phyloP scores from a whole-genome alignment of 2,113 vertebrate genomes.

The Myotis brandtii region DNA sequence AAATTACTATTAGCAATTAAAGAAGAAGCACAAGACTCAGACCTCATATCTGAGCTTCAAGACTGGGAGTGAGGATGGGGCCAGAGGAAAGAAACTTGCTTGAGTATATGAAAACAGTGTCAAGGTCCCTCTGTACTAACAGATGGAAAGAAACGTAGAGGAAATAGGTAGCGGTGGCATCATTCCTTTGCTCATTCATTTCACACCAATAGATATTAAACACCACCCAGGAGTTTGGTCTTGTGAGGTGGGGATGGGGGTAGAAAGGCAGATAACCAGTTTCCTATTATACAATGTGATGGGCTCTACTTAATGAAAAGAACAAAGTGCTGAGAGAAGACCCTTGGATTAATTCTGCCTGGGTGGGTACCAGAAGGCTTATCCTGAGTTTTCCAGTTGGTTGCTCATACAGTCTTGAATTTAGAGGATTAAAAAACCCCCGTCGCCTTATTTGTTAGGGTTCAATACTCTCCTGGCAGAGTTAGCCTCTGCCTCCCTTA shows the following conservation, averaged over 20 bases:
- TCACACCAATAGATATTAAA: neutral
- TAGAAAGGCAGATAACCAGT: neutral
- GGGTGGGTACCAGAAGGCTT: slow-evolving; percentile 21
- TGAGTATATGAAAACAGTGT: neutral
- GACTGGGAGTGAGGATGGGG: neutral
- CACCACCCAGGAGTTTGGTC: neutral
- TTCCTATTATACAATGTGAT: neutral
- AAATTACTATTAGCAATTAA: neutral
- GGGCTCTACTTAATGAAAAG: neutral
- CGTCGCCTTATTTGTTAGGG: slow-evolving; percentile 1
- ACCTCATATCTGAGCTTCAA: neutral
- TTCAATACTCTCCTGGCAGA: neutral
- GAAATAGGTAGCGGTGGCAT: neutral
- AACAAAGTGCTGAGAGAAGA: slow-evolving; percentile 6
- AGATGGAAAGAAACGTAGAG: neutral
- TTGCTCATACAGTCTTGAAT: slow-evolving; percentile 53
- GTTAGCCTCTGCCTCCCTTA: neutral
- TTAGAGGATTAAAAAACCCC: slow-evolving; percentile 5
- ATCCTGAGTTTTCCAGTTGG: slow-evolving; percentile 51
- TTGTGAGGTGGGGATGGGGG: neutral
- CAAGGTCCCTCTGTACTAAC: neutral
- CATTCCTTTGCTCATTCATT: neutral
- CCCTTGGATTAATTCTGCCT: slow-evolving; percentile 30
- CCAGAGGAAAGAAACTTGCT: neutral
- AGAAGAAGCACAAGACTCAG: neutral